Percentiles rank a stretch among this genome's conserved stretches.
These are phyloP conservation scores for Drosophila ercepeae DNA, from an alignment of 1,140 invertebrate genomes.

Conservation along the genomic window DNA sequence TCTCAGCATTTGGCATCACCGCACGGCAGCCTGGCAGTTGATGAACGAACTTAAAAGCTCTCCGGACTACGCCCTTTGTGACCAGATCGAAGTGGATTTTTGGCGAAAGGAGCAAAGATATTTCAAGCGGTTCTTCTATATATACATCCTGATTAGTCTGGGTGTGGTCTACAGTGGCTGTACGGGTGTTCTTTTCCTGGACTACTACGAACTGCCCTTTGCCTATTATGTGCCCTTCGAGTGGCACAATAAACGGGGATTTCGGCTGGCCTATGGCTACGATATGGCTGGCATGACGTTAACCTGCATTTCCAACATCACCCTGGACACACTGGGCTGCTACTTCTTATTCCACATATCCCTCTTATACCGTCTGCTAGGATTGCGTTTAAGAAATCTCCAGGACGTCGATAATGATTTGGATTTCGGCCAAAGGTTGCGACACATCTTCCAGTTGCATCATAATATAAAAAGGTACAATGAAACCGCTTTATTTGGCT, in stretches of 20 bases:
- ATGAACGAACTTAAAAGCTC: conserved; percentile 42
- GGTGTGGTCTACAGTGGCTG: conserved; percentile 56
- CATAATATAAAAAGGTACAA: conserved; percentile 39
- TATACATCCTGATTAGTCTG: conserved; percentile 52
- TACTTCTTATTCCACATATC: conserved; percentile 73
- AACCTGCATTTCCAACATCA: conserved; percentile 64
- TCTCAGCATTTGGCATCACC: conserved; percentile 62
- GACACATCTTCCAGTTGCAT: conserved; percentile 51
- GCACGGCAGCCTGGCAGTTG: conserved; percentile 38
- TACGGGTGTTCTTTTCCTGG: conserved; percentile 50
- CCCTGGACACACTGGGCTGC: conserved; percentile 65
- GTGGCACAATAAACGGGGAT: conserved; percentile 44
- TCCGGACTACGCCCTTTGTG: conserved; percentile 22
- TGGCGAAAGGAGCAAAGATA: conserved; percentile 50
- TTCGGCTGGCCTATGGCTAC: conserved; percentile 67
- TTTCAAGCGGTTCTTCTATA: conserved; percentile 55
- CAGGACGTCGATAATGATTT: conserved; percentile 1
- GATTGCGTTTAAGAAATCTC: conserved; percentile 41
- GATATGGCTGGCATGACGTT: conserved; percentile 57
- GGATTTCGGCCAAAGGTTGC: conserved; percentile 35
- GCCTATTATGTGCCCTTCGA: conserved; percentile 73
- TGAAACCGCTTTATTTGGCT: neutral
- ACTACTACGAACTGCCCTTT: conserved; percentile 62
- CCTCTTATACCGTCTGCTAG: conserved; percentile 57
- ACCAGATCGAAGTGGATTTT: conserved; percentile 15